Evolutionary conservation across 2,113 vertebrate species (phyloP), one percentile per base, ranked within the genome.

Genomic region (Rostratula benghalensis): DNA sequence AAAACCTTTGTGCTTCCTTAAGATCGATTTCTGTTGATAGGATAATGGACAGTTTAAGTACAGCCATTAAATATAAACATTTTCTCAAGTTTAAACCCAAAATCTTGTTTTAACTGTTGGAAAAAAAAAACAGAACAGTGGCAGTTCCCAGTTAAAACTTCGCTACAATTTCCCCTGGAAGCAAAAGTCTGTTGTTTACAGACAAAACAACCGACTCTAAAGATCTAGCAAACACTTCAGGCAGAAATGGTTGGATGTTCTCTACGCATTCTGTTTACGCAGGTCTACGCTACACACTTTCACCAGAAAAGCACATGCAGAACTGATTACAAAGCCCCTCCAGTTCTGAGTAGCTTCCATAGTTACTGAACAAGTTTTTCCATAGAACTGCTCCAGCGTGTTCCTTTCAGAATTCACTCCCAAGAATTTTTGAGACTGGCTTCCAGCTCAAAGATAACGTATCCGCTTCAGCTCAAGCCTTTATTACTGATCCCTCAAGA

Each of bases 1-100:
- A 99, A 98, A 99, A 99, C 88, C 99, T 98, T 98, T 99, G 99
- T 98, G 99, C 99, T 98, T 99, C 99, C 98, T 99, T 99, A 79
- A 99, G 99, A 53, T 99, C 99, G 8, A 99, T 99, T 98, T 99
- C 99, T 99, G 97, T 90, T 69, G 10, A 88, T 1, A 39, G 65
- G 41, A 95, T 96, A 95, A 89, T 0, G 4, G 22, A 35, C 33
- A 65, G 39, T 57, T 92, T 27, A 33, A 95, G 70, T 4, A 64
- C 28, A 48, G 30, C 3, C 70, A 43, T 12, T 82, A 25, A 41
- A 60, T 12, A 33, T 2, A 68, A 39, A 18, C 20, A 67, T 63
- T 10, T 93, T 35, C 31, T 76, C 33, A n/a, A 43, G 69, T 50
- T 76, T 73, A 57, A 91, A 90, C 18, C 21, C 28, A 61, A 53